Evolutionary conservation across 2,113 vertebrate species (phyloP).

Genomic region (Castor canadensis): DNA sequence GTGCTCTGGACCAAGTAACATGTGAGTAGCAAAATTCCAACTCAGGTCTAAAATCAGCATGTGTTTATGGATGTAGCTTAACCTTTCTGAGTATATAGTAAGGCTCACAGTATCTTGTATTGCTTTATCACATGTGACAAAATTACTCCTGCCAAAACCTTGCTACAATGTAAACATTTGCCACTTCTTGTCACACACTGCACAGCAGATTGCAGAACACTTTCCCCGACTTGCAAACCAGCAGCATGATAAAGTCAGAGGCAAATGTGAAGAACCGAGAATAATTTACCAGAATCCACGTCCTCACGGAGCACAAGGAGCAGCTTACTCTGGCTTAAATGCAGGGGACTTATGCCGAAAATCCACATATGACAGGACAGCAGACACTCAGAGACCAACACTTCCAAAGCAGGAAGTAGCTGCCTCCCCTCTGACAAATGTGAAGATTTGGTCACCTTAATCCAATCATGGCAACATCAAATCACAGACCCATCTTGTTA

Average conservation of each 20-base stretch:
- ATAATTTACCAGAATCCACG: not conserved
- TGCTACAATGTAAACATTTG: not conserved
- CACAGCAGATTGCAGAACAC: not conserved
- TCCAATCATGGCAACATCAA: not conserved
- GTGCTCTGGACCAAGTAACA: not conserved
- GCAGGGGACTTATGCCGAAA: no score
- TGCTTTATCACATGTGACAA: not conserved
- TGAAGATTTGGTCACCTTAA: not conserved
- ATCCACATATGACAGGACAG: no score
- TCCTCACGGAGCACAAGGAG: not conserved
- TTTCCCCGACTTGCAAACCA: not conserved
- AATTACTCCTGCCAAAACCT: no score
- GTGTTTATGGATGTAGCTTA: not conserved
- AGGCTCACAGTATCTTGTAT: not conserved
- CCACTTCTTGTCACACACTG: not conserved
- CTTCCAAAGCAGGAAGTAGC: no score
- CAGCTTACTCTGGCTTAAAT: not conserved
- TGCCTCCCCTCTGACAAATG: not conserved
- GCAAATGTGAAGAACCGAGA: not conserved
- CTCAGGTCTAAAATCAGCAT: not conserved
- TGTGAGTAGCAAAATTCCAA: not conserved
- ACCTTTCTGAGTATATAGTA: not conserved
- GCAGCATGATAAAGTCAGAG: not conserved
- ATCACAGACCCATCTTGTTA: not conserved
- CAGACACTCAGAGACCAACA: no score